Evolutionary conservation across 2,888 invertebrate species (phyloP).

Genomic region (Phytoseiulus persimilis): DNA sequence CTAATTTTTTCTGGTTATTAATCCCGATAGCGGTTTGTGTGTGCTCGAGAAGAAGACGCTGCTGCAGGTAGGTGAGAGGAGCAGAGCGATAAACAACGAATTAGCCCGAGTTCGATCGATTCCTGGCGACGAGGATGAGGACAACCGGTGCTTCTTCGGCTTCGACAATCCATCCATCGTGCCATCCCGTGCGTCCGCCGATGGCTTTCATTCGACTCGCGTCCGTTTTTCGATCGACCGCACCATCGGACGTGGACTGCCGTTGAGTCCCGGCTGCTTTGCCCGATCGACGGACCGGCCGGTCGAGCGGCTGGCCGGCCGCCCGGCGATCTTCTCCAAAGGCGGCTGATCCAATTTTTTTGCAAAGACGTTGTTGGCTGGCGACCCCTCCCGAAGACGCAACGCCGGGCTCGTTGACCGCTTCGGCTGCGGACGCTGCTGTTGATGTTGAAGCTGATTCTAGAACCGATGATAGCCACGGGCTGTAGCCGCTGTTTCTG

Average conservation of each 20-base stretch:
- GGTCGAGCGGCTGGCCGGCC: background rate
- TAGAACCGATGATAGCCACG: background rate
- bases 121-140: background rate
- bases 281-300: background rate
- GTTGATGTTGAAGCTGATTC: background rate
- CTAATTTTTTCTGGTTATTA: background rate
- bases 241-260: background rate
- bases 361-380: background rate
- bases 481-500: slow-evolving; percentile 5
- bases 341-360: background rate
- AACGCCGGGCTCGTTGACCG: background rate
- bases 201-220: background rate
- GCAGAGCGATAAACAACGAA: background rate
- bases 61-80: background rate
- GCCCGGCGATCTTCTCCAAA: background rate
- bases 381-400: slow-evolving; percentile 5
- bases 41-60: background rate
- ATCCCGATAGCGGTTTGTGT: background rate
- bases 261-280: background rate
- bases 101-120: background rate
- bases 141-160: background rate
- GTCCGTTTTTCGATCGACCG: background rate
- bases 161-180: background rate
- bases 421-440: background rate
- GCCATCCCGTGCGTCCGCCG: background rate